These are phyloP conservation scores for Sceliomorpha sp. DNA, from an alignment of 2,888 invertebrate genomes.

Conservation along the genomic window DNA sequence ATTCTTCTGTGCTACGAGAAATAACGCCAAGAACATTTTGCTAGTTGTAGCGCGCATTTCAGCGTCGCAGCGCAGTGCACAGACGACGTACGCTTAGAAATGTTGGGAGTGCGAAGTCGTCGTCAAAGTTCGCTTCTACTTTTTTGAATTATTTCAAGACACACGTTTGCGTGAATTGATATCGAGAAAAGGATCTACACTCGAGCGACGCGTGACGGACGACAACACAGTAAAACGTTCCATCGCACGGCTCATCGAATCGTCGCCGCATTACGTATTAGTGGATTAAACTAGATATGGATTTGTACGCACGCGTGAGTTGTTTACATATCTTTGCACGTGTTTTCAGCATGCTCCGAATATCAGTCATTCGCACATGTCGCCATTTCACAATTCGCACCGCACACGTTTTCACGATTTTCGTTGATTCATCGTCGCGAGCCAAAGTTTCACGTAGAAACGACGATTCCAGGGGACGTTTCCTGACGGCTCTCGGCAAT, in stretches of 20 bases:
- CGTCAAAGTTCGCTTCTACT: background rate
- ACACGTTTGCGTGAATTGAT: no score
- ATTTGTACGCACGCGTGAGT: constrained; percentile 13
- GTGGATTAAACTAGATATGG: constrained; percentile 5
- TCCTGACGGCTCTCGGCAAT: no score
- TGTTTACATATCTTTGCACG: constrained; percentile 1
- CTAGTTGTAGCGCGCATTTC: background rate
- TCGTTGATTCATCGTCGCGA: no score
- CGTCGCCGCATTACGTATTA: background rate
- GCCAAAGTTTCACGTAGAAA: no score
- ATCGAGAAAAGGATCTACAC: no score
- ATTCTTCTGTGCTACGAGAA: constrained; percentile 1
- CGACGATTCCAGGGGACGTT: no score
- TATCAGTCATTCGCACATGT: no score
- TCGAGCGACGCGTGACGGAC: no score
- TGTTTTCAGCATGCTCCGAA: no score
- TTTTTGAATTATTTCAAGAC: constrained; percentile 1
- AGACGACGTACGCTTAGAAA: no score
- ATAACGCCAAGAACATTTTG: background rate
- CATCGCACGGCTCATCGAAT: background rate
- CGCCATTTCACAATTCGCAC: no score
- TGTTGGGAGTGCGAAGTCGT: background rate
- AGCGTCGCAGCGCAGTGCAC: background rate
- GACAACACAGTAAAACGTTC: background rate
- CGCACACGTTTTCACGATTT: no score